These are phyloP conservation scores for Cryptocephalus moraei DNA, from an alignment of 2,888 invertebrate species.

Conservation along the genomic window DNA sequence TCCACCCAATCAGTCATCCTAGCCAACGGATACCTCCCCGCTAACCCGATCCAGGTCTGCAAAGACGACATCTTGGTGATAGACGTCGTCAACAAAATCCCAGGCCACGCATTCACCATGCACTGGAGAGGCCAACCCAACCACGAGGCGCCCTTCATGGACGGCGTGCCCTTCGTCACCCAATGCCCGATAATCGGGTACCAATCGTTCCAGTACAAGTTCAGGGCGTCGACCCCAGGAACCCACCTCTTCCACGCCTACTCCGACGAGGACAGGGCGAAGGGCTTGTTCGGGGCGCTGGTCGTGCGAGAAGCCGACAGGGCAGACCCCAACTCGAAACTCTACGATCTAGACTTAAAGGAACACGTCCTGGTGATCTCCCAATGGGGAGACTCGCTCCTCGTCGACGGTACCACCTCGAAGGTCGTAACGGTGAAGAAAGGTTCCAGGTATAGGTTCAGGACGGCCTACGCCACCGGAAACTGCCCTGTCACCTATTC, in stretches of 20 bases:
- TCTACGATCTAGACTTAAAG: slow-evolving; percentile 62
- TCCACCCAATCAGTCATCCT: slow-evolving; percentile 52
- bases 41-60: slow-evolving; percentile 54
- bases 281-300: slow-evolving; percentile 61
- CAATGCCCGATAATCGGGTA: slow-evolving; percentile 64
- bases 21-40: slow-evolving; percentile 58
- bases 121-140: slow-evolving; percentile 74
- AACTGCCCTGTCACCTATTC: slow-evolving; percentile 57
- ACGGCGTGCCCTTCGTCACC: slow-evolving; percentile 66
- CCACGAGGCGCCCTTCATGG: slow-evolving; percentile 61
- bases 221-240: slow-evolving; percentile 55
- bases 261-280: slow-evolving; percentile 56
- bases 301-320: slow-evolving; percentile 57
- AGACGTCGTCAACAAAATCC: slow-evolving; percentile 60
- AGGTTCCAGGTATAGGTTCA: slow-evolving; percentile 54
- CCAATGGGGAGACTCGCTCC: slow-evolving; percentile 51
- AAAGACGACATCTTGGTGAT: slow-evolving; percentile 63
- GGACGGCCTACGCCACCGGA: slow-evolving; percentile 57
- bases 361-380: slow-evolving; percentile 59
- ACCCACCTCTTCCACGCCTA: slow-evolving; percentile 67
- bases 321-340: slow-evolving; percentile 46
- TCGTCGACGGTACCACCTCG: slow-evolving; percentile 50
- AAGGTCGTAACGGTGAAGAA: slow-evolving; percentile 44
- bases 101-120: slow-evolving; percentile 55
- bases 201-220: slow-evolving; percentile 60